Base-by-base conservation (phyloP, 2,113 vertebrate genomes). In the Mugil cephalus region DNA sequence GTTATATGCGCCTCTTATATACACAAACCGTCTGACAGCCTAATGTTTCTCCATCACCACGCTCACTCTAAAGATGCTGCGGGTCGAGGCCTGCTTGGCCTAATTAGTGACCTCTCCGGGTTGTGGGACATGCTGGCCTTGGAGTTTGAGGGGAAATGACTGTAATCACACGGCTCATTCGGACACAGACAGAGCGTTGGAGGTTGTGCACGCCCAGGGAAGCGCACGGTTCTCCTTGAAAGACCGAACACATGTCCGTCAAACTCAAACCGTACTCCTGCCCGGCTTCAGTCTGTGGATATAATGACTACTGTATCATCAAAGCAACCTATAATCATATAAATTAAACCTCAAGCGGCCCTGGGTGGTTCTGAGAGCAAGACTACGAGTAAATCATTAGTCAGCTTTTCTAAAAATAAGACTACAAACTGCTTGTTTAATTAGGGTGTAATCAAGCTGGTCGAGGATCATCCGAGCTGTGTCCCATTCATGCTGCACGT, bases 381-480 rank as follows among this genome's bases (percentile, higher is more conserved):
- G 8, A 17, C 50, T 50, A 61, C 50, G 21, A 62, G 68, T 55
- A 59, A 78, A 66, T 74, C 84, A 61, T 90, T 88, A 91, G 79
- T 86, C 88, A 90, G 87, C 83, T 51, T 0, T 53, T 85, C 81
- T 71, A 77, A 79, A 83, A 89, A 87, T 87, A 90, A 78, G 69
- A 78, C 64, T 8, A 76, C 68, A 68, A 63, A 67, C 69, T 62
- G 69, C 84, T 76, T 45, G 36, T 82, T 80, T 83, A 64, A 87
- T 85, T 58, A 35, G 63, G 64, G 79, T 79, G 80, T 83, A 86
- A 87, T 90, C 87, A 88, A 15, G 10, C 46, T n/a, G 54, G 38
- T 21, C 48, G 79, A 64, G 74, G 34, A 50, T 71, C 74, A 15
- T 85, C 78, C 17, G 74, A 42, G 6, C 62, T 17, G 39, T 0